Evolutionary conservation across 2,113 vertebrate genomes (phyloP).

Genomic region (Grammatotria lemairii): DNA sequence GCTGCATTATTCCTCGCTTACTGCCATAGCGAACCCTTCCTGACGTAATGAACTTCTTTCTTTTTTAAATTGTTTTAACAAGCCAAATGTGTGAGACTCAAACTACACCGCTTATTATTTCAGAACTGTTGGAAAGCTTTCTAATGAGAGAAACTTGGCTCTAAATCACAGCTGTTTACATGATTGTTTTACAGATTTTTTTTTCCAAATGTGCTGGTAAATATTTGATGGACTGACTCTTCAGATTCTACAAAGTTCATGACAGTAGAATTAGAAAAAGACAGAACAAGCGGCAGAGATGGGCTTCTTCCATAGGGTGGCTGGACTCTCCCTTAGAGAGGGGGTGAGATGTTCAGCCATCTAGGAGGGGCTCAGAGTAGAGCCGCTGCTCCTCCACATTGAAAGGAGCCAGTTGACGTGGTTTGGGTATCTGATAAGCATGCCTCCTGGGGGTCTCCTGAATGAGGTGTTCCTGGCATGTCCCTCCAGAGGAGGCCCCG

Average conservation of each 20-base stretch:
- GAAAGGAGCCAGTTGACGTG: background rate
- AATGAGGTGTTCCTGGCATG: background rate
- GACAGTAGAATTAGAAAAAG: background rate
- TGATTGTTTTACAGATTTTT: background rate
- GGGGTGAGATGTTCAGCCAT: background rate
- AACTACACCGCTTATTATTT: background rate
- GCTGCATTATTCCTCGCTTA: background rate
- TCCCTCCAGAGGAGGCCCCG: background rate
- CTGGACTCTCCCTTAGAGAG: background rate
- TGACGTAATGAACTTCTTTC: background rate
- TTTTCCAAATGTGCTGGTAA: fast-evolving
- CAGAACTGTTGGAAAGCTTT: background rate
- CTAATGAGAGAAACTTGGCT: background rate
- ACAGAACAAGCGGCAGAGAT: background rate
- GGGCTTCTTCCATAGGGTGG: background rate
- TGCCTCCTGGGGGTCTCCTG: background rate
- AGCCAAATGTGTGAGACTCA: background rate
- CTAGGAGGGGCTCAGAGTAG: background rate
- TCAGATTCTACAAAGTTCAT: background rate
- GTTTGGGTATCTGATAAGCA: background rate
- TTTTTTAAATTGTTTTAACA: background rate
- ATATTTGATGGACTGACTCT: background rate
- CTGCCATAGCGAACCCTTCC: background rate
- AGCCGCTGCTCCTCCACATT: background rate
- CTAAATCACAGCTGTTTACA: background rate